Evolutionary conservation across 2,888 invertebrate genomes (phyloP), one percentile per base, ranked within the genome.

Genomic region (Eupithecia subfuscata): DNA sequence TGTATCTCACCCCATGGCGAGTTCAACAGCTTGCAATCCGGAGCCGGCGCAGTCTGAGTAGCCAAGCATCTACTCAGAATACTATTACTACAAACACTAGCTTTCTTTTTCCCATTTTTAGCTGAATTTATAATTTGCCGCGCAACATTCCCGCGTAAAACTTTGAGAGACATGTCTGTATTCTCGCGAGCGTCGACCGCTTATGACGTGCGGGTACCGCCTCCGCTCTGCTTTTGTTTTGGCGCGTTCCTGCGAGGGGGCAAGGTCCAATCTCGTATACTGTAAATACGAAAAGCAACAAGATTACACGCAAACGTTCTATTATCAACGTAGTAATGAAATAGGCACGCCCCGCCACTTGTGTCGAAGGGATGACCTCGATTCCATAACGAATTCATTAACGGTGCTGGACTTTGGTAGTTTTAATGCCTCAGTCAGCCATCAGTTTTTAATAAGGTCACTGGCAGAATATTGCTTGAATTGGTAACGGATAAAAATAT

Each of bases 1-100:
- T 93, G 89, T 40, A 95, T 92, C 80, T 95, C 93, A 79, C 95
- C 95, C 85, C 95, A 95, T 72, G 90, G 88, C 48, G 95, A 94
- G 75, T 84, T 88, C 80, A 94, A 84, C 80, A 82, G 84, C 81
- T 93, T 92, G 77, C 77, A 86, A 52, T 93, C 91, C 43, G 87
- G 82, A 67, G 87, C 88, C 18, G 91, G 86, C 18, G 89, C 91
- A 52, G 90, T 85, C 81, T 91, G 90, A 74, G 92, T 93, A 67
- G 91, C 88, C 68, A 91, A 83, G 79, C 83, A 82, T 82, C 93
- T 90, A 82, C 83, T 87, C 74, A 84, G 82, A 81, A 84, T 71
- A 82, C 82, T 78, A n/a, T 73, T 71, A 65, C 67, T 70, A 60
- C 69, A 64, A 40, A 69, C 78, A 76, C 76, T 71, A 68, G 64